Percentiles rank a stretch among this genome's conserved stretches.
phyloP scores from a whole-genome alignment of 2,113 vertebrate genomes.

The Mirounga angustirostris region DNA sequence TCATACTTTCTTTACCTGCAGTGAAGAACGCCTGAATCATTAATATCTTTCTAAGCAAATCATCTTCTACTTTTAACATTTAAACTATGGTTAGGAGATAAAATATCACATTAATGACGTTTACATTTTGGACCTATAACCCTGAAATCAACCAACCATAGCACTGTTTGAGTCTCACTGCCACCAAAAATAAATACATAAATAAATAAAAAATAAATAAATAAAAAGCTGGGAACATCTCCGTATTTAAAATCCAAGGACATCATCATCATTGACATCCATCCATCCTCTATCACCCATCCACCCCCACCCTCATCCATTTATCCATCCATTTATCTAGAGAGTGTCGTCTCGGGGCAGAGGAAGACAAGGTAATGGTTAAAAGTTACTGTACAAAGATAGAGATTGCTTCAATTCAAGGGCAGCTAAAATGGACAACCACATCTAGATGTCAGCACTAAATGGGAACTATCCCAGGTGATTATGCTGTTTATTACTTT shows the following conservation, averaged over 20 bases:
- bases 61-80: constrained; percentile 32
- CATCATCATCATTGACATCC: background rate
- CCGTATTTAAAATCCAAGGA: background rate
- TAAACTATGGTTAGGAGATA: background rate
- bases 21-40: background rate
- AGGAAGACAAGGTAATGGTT: constrained; percentile 15
- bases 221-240: background rate
- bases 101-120: background rate
- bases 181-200: background rate
- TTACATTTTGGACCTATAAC: background rate
- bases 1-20: background rate
- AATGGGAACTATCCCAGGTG: background rate
- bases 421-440: background rate
- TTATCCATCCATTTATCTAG: background rate
- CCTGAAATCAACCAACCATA: background rate
- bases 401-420: background rate
- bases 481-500: background rate
- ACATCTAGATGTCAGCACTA: background rate
- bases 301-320: background rate
- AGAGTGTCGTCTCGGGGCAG: background rate
- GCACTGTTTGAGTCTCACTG: background rate
- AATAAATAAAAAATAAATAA: background rate
- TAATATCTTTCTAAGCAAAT: constrained; percentile 32
- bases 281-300: background rate
- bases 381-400: background rate